Conservation (phyloP, 2,888 invertebrate genomes). For the Polyploca ridens region DNA sequence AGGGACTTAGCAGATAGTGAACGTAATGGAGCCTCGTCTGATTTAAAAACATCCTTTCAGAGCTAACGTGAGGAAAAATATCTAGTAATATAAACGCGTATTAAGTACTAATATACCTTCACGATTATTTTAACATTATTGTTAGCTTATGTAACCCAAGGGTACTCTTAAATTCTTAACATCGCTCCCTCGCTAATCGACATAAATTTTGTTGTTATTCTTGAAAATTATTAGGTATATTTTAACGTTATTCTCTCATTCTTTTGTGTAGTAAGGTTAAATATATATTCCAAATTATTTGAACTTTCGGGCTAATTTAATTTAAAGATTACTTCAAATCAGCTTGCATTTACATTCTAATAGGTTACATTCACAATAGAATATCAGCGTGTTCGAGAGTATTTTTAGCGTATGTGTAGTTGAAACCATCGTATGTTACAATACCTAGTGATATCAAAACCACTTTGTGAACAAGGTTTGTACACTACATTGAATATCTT, state of each 20-base stretch:
- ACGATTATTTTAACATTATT: background rate
- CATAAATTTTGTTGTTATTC: background rate
- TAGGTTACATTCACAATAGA: no score
- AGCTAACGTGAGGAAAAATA: no score
- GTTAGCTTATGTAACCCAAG: background rate
- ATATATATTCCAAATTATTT: no score
- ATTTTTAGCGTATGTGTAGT: background rate
- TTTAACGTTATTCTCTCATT: background rate
- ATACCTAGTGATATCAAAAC: slow-evolving; percentile 6
- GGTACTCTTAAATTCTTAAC: background rate
- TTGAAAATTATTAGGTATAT: background rate
- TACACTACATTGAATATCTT: slow-evolving; percentile 52
- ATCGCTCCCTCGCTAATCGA: background rate
- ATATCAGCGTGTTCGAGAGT: background rate
- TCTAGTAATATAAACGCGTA: background rate
- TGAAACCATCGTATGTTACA: background rate
- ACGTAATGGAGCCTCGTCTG: no score
- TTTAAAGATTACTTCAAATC: no score
- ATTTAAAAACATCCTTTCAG: no score
- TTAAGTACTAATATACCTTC: background rate
- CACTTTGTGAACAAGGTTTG: slow-evolving; percentile 10
- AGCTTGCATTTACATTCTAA: no score
- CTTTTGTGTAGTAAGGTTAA: background rate
- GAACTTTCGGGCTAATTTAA: no score
- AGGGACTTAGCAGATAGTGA: no score